Evolutionary conservation across 2,888 invertebrate genomes (phyloP).

Genomic region (Dyspetes luteomarginatus): DNA sequence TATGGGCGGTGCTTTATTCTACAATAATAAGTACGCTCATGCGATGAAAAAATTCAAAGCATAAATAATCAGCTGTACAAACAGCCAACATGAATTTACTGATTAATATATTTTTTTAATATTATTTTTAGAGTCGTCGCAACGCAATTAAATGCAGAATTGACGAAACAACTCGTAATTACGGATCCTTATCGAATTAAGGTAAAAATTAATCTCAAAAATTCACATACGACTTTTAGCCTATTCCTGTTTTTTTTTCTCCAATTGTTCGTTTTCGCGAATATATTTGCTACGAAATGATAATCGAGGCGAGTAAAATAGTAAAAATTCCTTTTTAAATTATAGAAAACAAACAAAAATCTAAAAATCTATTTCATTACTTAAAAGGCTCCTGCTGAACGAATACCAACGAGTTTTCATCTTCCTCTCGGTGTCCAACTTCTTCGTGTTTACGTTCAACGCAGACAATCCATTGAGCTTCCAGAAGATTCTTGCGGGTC

Average conservation of each 20-base stretch:
- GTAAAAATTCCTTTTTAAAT: too few species aligned
- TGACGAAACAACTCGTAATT: slow-evolving; percentile 91
- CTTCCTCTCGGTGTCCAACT: slow-evolving; percentile 93
- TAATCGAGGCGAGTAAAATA: too few species aligned
- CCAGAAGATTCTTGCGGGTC: slow-evolving; percentile 50
- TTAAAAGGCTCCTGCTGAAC: slow-evolving; percentile 88
- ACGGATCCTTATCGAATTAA: slow-evolving; percentile 94
- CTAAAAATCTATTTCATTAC: slow-evolving; percentile 27
- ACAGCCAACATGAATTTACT: neutral
- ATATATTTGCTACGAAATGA: too few species aligned
- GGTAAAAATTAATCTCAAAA: slow-evolving; percentile 76
- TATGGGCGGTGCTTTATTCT: slow-evolving; percentile 93
- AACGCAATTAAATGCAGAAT: slow-evolving; percentile 88
- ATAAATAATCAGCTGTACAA: neutral
- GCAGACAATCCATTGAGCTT: slow-evolving; percentile 84
- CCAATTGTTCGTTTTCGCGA: too few species aligned
- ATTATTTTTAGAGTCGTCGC: slow-evolving; percentile 88
- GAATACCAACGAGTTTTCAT: slow-evolving; percentile 87
- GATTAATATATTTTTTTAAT: slow-evolving; percentile 14
- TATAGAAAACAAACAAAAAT: slow-evolving; percentile 13
- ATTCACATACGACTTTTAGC: too few species aligned
- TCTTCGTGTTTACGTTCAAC: slow-evolving; percentile 90
- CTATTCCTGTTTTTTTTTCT: slow-evolving; percentile 27
- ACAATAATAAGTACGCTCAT: slow-evolving; percentile 92
- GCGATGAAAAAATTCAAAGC: slow-evolving; percentile 14